Base-by-base conservation (phyloP, 2,113 vertebrate genomes). In the Otus sunia region DNA sequence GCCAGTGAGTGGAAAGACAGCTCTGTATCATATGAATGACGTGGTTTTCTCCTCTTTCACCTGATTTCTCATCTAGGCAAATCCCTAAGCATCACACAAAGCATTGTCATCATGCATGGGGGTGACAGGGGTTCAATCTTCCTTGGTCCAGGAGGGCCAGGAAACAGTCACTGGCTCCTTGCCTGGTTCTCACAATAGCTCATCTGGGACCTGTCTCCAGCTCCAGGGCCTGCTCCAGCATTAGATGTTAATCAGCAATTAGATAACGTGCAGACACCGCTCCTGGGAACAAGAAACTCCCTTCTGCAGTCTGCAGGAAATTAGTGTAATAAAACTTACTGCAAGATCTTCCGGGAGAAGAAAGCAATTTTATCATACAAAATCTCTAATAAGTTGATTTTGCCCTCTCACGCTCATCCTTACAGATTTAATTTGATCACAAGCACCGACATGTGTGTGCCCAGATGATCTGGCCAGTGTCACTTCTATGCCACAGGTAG, bases 161-260 rank as follows among this genome's bases (percentile, higher is more conserved):
- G 77, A 79, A 79, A 59, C 17, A 72, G 36, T 10, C 30, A 5
- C 69, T 92, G 95, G 81, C 60, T 91, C 52, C 8, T 13, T 11
- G 69, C 68, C 73, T 41, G 10, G 1, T 1, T 18, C 34, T 89
- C 89, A 23, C n/a, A 64, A 36, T 5, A 72, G 37, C 66, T 96
- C 84, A 81, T 27, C 69, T 27, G 60, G 60, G 81, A 92, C 69
- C 36, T 64, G 30, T 49, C 73, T 74, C 43, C 90, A 81, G 80
- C 83, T 81, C 41, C 93, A 81, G 73, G 76, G 55, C 67, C 56
- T 64, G 25, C 67, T 52, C 77, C 56, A 85, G 64, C 76, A 3
- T 34, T 27, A 60, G 87, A 76, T 64, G 74, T 75, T 94, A 87
- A 94, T 95, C 90, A 92, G 89, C 43, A 92, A 92, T 85, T 87